Evolutionary conservation across 1,140 invertebrate genomes (phyloP).

Genomic region (Drosophila azteca): DNA sequence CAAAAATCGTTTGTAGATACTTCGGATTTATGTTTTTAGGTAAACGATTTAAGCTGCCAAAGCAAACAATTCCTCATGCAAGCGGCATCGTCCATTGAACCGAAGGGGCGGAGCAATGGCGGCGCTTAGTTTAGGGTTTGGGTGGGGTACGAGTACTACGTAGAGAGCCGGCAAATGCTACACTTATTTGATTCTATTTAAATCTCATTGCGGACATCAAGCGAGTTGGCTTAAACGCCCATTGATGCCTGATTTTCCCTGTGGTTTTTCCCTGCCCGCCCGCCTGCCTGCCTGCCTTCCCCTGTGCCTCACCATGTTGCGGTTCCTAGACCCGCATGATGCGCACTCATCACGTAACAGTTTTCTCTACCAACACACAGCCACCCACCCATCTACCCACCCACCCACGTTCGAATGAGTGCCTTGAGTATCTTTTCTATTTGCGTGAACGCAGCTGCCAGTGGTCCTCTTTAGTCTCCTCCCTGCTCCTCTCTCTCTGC

Average conservation of each 20-base stretch:
- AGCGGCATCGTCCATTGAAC: slow-evolving; percentile 65
- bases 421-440: slow-evolving; percentile 81
- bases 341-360: slow-evolving; percentile 78
- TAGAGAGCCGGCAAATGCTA: slow-evolving; percentile 46
- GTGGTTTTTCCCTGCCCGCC: slow-evolving; percentile 9
- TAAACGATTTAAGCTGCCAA: slow-evolving; percentile 78
- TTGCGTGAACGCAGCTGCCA: slow-evolving; percentile 77
- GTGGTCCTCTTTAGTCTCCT: slow-evolving; percentile 8
- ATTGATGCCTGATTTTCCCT: slow-evolving; percentile 67
- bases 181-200: slow-evolving; percentile 83
- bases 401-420: slow-evolving; percentile 58
- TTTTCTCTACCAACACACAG: slow-evolving; percentile 22
- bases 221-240: slow-evolving; percentile 76
- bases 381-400: not conserved
- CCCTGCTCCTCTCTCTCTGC: slow-evolving; percentile 10
- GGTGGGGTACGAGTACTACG: not conserved
- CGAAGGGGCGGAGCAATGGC: not conserved
- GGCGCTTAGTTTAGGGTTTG: too few relatives aligned
- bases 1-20: slow-evolving; percentile 48
- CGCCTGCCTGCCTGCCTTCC: not conserved
- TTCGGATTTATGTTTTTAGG: slow-evolving; percentile 76
- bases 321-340: slow-evolving; percentile 62
- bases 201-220: slow-evolving; percentile 79
- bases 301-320: slow-evolving; percentile 16
- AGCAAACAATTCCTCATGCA: slow-evolving; percentile 70